Evolutionary conservation across 2,888 invertebrate species (phyloP).

Genomic region (Petrolisthes cinctipes): DNA sequence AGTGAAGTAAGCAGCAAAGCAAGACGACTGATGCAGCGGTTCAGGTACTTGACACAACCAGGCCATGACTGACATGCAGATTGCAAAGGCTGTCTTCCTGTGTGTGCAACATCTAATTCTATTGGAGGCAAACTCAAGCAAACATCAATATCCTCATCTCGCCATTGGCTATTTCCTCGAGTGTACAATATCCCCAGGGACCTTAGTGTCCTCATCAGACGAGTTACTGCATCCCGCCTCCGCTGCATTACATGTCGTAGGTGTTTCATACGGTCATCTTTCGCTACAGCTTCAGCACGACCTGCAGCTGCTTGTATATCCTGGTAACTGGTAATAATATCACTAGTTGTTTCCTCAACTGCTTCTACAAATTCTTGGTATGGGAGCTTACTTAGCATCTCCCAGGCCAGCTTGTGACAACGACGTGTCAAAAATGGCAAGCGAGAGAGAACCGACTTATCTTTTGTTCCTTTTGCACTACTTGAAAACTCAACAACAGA

Average conservation of each 20-base stretch:
- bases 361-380: conserved; percentile 51
- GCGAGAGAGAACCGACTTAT: conserved; percentile 22
- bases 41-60: conserved; percentile 81
- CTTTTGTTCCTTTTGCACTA: conserved; percentile 8
- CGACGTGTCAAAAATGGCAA: conserved; percentile 25
- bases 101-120: conserved; percentile 70
- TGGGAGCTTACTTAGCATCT: conserved; percentile 31
- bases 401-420: conserved; percentile 36
- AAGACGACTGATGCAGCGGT: conserved; percentile 79
- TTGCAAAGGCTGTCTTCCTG: conserved; percentile 59
- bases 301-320: conserved; percentile 72
- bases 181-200: conserved; percentile 85
- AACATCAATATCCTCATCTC: conserved; percentile 67
- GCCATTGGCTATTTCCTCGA: conserved; percentile 75
- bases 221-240: conserved; percentile 86
- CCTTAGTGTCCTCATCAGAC: conserved; percentile 84
- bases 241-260: conserved; percentile 80
- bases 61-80: conserved; percentile 77
- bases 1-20: conserved; percentile 77
- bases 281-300: conserved; percentile 63
- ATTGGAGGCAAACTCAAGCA: conserved; percentile 75
- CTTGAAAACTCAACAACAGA: background rate
- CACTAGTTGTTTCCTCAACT: conserved; percentile 78
- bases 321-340: conserved; percentile 78
- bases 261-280: conserved; percentile 77